These are phyloP conservation scores for Drosophila yooni DNA, from an alignment of 2,888 invertebrate species.

Conservation along the genomic window DNA sequence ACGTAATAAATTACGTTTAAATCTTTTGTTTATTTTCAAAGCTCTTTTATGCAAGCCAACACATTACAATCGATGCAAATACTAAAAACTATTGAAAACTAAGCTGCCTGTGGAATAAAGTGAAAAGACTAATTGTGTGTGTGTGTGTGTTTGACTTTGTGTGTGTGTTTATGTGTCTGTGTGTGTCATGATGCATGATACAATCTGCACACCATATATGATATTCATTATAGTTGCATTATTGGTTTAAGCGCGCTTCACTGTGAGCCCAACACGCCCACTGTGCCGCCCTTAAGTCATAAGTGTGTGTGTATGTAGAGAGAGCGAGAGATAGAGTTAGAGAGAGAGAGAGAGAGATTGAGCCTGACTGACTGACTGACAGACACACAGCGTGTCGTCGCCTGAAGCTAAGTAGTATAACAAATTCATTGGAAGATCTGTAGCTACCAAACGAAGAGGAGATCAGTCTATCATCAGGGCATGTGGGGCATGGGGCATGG, in stretches of 20 bases:
- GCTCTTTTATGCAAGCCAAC: neutral
- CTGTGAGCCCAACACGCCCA: slow-evolving; percentile 63
- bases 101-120: neutral
- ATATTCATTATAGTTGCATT: slow-evolving; percentile 37
- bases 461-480: slow-evolving; percentile 43
- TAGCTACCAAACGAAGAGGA: slow-evolving; percentile 3
- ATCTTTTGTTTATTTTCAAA: neutral
- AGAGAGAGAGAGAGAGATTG: neutral
- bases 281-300: slow-evolving; percentile 55
- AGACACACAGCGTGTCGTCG: slow-evolving; percentile 74
- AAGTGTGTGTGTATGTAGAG: neutral
- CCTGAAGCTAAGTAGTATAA: slow-evolving; percentile 62
- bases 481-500: slow-evolving; percentile 22
- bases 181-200: neutral
- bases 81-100: neutral
- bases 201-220: slow-evolving; percentile 12
- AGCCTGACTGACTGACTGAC: slow-evolving; percentile 39
- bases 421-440: slow-evolving; percentile 34
- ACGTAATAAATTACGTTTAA: neutral
- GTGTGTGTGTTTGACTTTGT: neutral
- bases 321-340: neutral
- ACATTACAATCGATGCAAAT: neutral
- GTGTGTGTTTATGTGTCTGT: neutral
- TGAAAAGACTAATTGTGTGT: neutral
- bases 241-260: slow-evolving; percentile 39